Evolutionary conservation across 2,797 vertebrate species (phyloP).

Genomic region (Sciurus vulgaris): DNA sequence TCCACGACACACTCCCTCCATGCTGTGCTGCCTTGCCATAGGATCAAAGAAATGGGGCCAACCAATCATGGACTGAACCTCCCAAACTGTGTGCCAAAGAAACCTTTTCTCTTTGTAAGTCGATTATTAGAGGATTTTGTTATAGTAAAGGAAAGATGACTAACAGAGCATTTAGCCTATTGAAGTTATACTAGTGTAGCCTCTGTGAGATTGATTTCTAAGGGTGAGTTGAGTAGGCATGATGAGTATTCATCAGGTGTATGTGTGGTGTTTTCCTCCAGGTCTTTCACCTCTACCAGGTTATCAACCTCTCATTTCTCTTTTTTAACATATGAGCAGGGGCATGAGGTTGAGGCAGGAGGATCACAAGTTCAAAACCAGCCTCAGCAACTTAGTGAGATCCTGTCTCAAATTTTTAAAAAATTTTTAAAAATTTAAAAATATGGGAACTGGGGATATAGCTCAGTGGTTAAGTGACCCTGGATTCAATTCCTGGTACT

Average conservation of each 20-base stretch:
- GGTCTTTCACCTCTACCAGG: not conserved
- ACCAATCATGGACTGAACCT: not conserved
- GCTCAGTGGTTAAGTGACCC: too few species aligned
- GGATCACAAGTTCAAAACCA: too few species aligned
- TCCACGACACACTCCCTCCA: too few species aligned
- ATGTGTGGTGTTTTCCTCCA: not conserved
- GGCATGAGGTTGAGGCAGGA: too few species aligned
- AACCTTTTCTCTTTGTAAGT: not conserved
- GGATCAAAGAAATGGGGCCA: not conserved
- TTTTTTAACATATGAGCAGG: not conserved
- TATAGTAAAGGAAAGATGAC: not conserved
- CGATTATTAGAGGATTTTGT: not conserved
- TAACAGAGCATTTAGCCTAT: not conserved
- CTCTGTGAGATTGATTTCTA: not conserved
- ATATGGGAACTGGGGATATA: too few species aligned
- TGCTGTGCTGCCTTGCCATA: rapidly evolving
- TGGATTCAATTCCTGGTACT: too few species aligned
- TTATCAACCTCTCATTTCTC: not conserved
- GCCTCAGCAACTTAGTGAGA: too few species aligned
- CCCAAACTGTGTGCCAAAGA: not conserved
- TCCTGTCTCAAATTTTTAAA: too few species aligned
- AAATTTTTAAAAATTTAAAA: too few species aligned
- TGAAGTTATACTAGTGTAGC: not conserved
- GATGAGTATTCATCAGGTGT: not conserved
- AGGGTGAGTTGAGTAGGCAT: not conserved